A percentile compares a stretch with the other conserved stretches of the same genome.
Conservation (phyloP, 1,140 invertebrate species). For the Vanessa atalanta region DNA sequence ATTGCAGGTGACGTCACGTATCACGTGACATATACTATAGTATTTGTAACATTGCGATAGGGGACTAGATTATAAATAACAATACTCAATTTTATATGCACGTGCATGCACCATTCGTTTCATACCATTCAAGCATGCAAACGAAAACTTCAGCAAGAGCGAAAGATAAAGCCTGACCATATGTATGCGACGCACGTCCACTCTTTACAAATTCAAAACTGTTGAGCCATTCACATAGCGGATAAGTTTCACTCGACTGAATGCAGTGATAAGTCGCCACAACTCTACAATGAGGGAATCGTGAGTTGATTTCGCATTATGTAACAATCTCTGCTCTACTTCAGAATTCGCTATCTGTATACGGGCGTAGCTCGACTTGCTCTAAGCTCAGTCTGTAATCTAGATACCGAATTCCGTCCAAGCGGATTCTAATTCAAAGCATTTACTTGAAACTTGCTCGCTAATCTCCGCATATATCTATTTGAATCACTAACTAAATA, state of each 20-base stretch:
- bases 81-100: background rate
- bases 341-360: conserved; percentile 41
- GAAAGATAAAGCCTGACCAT: conserved; percentile 65
- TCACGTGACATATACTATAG: no score
- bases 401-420: conserved; percentile 42
- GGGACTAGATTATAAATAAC: background rate
- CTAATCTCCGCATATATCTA: conserved; percentile 26
- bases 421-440: conserved; percentile 35
- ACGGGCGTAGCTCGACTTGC: conserved; percentile 22
- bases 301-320: conserved; percentile 64
- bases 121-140: conserved; percentile 26
- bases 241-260: conserved; percentile 68
- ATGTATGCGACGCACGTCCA: conserved; percentile 69
- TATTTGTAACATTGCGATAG: background rate
- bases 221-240: conserved; percentile 66
- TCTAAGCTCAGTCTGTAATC: conserved; percentile 36
- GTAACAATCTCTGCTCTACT: conserved; percentile 44
- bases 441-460: conserved; percentile 31
- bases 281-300: conserved; percentile 63
- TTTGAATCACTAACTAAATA: conserved; percentile 3
- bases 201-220: conserved; percentile 75
- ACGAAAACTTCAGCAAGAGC: conserved; percentile 64
- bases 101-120: conserved; percentile 8
- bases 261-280: conserved; percentile 66
- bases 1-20: no score